Evolutionary conservation across 2,888 invertebrate genomes (phyloP).

Genomic region (Taphrorychus bicolor): DNA sequence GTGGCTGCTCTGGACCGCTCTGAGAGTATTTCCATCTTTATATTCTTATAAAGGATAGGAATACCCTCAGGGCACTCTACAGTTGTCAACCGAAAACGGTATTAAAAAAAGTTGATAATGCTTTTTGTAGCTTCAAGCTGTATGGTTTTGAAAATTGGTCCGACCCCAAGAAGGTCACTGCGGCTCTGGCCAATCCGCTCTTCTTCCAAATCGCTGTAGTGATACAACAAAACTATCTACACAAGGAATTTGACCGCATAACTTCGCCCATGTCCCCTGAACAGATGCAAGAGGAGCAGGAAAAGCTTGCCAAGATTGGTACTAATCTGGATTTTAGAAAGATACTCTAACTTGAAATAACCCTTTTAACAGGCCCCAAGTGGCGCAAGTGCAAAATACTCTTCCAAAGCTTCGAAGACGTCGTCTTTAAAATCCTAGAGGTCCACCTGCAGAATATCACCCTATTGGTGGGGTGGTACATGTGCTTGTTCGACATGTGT

Average conservation of each 20-base stretch:
- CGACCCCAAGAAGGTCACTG: background rate
- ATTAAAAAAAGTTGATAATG: background rate
- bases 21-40: no score
- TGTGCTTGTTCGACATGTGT: slow-evolving; percentile 28
- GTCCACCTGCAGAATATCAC: slow-evolving; percentile 18
- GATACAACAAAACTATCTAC: slow-evolving; percentile 29
- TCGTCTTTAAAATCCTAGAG: slow-evolving; percentile 11
- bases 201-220: slow-evolving; percentile 36
- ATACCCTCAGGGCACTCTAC: no score
- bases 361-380: background rate
- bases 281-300: background rate
- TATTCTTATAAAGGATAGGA: no score
- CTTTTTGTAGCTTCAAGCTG: background rate
- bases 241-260: slow-evolving; percentile 21
- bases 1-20: no score
- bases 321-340: no score
- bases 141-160: background rate
- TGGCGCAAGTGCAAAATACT: background rate
- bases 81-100: background rate
- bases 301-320: background rate
- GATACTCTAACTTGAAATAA: background rate
- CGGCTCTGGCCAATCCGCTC: slow-evolving; percentile 14
- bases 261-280: slow-evolving; percentile 22
- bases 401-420: background rate
- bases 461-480: slow-evolving; percentile 28